These are phyloP conservation scores for Pipistrellus nathusii DNA, from an alignment of 2,797 vertebrate species.

Conservation along the genomic window DNA sequence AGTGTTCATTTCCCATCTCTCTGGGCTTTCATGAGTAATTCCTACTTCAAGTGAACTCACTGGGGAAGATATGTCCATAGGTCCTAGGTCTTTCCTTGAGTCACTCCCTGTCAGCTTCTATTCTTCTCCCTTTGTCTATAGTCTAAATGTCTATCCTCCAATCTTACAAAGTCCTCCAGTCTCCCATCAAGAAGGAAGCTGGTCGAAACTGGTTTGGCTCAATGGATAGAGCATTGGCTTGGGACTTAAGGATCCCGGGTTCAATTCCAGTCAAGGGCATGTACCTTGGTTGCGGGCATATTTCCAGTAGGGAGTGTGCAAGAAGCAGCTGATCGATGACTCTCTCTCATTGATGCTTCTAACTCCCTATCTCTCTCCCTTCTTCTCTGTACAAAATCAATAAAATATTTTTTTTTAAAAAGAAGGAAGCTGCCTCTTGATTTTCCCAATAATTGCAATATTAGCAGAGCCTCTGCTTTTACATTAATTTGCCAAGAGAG, in stretches of 20 bases:
- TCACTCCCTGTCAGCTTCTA: neutral
- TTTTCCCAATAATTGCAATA: neutral
- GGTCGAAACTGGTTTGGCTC: too few relatives aligned
- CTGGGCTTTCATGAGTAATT: neutral
- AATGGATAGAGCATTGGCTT: too few relatives aligned
- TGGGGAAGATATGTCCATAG: neutral
- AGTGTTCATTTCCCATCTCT: neutral
- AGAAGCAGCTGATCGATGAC: too few relatives aligned
- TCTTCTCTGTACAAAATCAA: too few relatives aligned
- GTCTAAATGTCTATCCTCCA: neutral
- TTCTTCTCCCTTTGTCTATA: neutral
- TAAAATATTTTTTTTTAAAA: too few relatives aligned
- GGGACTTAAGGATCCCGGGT: too few relatives aligned
- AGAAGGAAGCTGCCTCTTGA: neutral
- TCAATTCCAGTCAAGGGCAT: too few relatives aligned
- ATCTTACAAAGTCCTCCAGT: rapidly evolving
- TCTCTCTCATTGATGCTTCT: too few relatives aligned
- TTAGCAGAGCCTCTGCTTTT: neutral
- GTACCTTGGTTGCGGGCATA: too few relatives aligned
- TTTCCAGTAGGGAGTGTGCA: too few relatives aligned
- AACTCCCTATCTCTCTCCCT: too few relatives aligned
- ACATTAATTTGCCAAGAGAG: neutral
- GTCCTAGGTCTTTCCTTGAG: neutral
- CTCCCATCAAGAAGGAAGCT: neutral
- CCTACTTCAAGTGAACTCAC: neutral